These are phyloP conservation scores for Poecilia gillii DNA, from an alignment of 2,797 vertebrate genomes.

Conservation along the genomic window DNA sequence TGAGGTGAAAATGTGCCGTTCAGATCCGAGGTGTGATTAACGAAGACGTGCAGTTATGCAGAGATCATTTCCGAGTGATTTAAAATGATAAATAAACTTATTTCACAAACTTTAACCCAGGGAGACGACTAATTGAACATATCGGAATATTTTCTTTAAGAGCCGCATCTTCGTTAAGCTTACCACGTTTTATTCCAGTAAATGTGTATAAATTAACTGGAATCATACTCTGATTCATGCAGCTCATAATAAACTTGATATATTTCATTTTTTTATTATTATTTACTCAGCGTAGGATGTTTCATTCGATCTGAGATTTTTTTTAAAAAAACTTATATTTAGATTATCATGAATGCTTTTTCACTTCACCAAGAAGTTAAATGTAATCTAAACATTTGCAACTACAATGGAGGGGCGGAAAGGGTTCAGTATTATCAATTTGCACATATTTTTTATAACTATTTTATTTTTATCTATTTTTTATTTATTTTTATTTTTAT, in stretches of 20 bases:
- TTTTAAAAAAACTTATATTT: not conserved
- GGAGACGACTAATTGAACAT: not conserved
- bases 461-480: not conserved
- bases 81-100: not conserved
- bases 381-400: not conserved
- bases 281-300: not conserved
- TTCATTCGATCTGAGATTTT: not conserved
- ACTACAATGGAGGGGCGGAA: not conserved
- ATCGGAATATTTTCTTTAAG: not conserved
- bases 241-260: not conserved
- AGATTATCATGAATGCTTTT: not conserved
- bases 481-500: too few relatives aligned
- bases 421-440: not conserved
- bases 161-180: not conserved
- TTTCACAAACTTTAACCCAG: not conserved
- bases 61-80: not conserved
- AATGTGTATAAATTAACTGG: not conserved
- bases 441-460: not conserved
- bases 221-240: not conserved
- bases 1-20: slow-evolving; percentile 36
- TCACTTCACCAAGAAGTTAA: not conserved
- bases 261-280: not conserved
- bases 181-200: not conserved
- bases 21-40: slow-evolving; percentile 40
- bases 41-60: not conserved